Conservation (phyloP, 1,140 invertebrate genomes). For the Chironomus tepperi region DNA sequence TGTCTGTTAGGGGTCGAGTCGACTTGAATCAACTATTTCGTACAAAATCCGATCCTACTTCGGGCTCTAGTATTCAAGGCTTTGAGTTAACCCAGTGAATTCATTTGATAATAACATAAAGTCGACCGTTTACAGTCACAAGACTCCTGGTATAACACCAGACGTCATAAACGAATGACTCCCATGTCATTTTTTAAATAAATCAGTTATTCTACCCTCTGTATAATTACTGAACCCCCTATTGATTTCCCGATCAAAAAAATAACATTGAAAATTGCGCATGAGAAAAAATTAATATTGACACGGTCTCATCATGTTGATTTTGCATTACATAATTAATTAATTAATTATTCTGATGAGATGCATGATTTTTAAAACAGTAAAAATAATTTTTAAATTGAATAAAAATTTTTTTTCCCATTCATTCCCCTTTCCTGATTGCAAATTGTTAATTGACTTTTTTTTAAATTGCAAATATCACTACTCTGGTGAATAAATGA, state of each 20-base stretch:
- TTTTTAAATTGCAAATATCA: neutral
- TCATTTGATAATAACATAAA: too few relatives aligned
- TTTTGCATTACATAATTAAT: conserved; percentile 6
- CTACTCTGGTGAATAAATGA: neutral
- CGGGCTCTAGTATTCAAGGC: too few relatives aligned
- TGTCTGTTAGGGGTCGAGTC: too few relatives aligned
- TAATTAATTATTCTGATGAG: conserved; percentile 10
- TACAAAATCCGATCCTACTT: too few relatives aligned
- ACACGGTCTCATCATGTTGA: conserved; percentile 12
- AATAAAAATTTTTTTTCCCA: neutral
- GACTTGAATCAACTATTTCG: too few relatives aligned
- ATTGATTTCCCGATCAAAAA: neutral
- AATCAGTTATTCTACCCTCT: too few relatives aligned
- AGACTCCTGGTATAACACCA: too few relatives aligned
- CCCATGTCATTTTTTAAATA: too few relatives aligned
- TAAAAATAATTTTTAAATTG: neutral
- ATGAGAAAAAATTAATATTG: conserved; percentile 5
- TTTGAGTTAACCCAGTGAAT: too few relatives aligned
- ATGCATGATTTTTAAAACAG: conserved; percentile 9
- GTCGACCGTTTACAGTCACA: too few relatives aligned
- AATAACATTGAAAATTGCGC: neutral
- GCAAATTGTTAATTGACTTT: conserved; percentile 14
- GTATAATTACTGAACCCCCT: too few relatives aligned
- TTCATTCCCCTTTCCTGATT: neutral
- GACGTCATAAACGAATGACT: too few relatives aligned